phyloP scores from a whole-genome alignment of 2,113 vertebrate genomes.

The Sturnus vulgaris region DNA sequence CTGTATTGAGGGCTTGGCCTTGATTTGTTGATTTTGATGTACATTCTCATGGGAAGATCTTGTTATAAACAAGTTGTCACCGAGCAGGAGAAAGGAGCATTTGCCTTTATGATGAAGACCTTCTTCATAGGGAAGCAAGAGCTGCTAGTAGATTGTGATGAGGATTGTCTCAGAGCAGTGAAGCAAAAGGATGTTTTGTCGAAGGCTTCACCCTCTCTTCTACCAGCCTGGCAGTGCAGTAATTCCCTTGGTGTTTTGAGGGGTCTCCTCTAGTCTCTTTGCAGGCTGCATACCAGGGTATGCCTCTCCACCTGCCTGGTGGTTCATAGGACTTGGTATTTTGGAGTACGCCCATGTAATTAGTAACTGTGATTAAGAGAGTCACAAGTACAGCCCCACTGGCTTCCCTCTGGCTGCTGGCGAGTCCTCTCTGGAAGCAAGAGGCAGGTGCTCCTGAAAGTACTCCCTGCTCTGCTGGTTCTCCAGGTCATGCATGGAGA shows the following conservation, averaged over 20 bases:
- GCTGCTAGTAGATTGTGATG: background rate
- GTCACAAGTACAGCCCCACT: background rate
- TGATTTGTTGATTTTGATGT: background rate
- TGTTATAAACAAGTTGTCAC: background rate
- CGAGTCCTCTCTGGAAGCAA: accelerated
- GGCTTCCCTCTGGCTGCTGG: background rate
- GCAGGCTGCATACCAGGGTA: background rate
- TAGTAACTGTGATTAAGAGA: background rate
- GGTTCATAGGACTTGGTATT: background rate
- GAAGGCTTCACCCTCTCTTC: background rate
- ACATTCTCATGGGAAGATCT: background rate
- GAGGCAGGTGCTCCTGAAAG: background rate
- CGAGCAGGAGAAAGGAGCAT: background rate
- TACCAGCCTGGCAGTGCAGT: background rate
- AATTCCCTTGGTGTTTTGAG: background rate
- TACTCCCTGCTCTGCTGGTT: background rate
- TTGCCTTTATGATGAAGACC: background rate
- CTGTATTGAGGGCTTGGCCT: background rate
- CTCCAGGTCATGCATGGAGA: background rate
- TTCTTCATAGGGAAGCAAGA: background rate
- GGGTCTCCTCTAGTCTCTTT: background rate
- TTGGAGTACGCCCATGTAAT: background rate
- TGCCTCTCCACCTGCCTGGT: background rate
- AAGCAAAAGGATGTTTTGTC: background rate
- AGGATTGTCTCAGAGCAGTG: background rate